Percentiles rank a stretch among this genome's conserved stretches.
These are phyloP conservation scores for Scalopus aquaticus DNA, from an alignment of 2,113 vertebrate genomes.

Conservation along the genomic window DNA sequence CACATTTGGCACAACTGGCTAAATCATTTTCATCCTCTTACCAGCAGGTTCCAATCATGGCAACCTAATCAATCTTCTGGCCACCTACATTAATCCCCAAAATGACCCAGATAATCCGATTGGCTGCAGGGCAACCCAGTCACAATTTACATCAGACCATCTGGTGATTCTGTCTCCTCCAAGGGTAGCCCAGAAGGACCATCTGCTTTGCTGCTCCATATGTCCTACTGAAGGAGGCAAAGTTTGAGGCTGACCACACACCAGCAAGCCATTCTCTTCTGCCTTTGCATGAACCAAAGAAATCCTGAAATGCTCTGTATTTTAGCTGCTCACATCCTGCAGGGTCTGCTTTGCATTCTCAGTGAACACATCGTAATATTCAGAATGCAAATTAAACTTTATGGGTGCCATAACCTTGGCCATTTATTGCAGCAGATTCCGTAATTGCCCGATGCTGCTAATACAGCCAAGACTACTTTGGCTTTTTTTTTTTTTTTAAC, in stretches of 20 bases:
- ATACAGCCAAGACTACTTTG: conserved; percentile 57
- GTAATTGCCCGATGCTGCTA: conserved; percentile 70
- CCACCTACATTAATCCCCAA: conserved; percentile 38
- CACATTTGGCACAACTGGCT: background rate
- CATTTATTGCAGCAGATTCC: conserved; percentile 68
- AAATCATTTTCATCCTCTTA: conserved; percentile 33
- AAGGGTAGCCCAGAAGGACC: conserved; percentile 60
- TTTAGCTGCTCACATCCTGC: conserved; percentile 22
- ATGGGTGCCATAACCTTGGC: conserved; percentile 73
- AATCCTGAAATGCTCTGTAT: conserved; percentile 55
- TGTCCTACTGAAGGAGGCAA: conserved; percentile 2
- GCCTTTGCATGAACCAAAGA: background rate
- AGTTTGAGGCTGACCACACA: conserved; percentile 11
- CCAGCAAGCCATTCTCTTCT: background rate
- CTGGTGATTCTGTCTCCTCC: conserved; percentile 54
- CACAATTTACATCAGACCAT: conserved; percentile 66
- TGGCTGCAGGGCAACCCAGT: conserved; percentile 16
- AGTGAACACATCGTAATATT: conserved; percentile 59
- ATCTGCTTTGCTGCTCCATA: conserved; percentile 42
- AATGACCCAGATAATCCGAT: conserved; percentile 65
- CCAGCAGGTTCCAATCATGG: conserved; percentile 44
- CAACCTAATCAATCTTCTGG: conserved; percentile 63
- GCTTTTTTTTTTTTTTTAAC: conserved; percentile 5
- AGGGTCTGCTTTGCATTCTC: conserved; percentile 69
- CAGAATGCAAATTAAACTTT: conserved; percentile 79